A percentile compares a stretch with the other conserved stretches of the same genome.
Conservation (phyloP, 2,888 invertebrate species). For the Tribolium freemani region DNA sequence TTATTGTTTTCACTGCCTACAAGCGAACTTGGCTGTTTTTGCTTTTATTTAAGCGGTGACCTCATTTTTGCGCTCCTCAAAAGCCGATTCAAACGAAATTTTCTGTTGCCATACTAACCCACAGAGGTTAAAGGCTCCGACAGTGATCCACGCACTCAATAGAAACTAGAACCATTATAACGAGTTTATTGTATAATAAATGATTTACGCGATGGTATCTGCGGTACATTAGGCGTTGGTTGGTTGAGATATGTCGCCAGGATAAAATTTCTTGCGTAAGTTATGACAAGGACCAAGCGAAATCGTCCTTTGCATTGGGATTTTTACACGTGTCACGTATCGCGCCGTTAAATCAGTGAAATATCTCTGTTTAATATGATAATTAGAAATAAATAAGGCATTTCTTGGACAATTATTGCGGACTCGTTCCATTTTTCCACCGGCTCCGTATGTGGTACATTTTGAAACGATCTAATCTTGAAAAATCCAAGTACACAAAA, state of each 20-base stretch:
- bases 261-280: constrained; percentile 29
- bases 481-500: constrained; percentile 38
- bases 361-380: constrained; percentile 36
- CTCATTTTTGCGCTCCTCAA: constrained; percentile 1
- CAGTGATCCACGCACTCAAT: constrained; percentile 41
- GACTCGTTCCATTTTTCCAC: constrained; percentile 37
- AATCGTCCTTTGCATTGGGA: background rate
- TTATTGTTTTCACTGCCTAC: constrained; percentile 13
- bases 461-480: constrained; percentile 39
- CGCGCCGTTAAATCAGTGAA: constrained; percentile 26
- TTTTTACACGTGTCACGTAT: constrained; percentile 7
- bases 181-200: constrained; percentile 43
- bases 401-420: constrained; percentile 36
- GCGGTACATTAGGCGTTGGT: constrained; percentile 37
- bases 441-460: constrained; percentile 33
- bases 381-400: constrained; percentile 40
- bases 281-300: background rate
- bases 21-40: background rate
- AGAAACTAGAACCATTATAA: constrained; percentile 44
- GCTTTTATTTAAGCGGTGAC: background rate
- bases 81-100: constrained; percentile 25
- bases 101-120: constrained; percentile 42
- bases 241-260: constrained; percentile 36
- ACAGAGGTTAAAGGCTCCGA: constrained; percentile 38
- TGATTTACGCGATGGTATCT: constrained; percentile 43